These are phyloP conservation scores for Ectobius pallidus DNA, from an alignment of 2,888 invertebrate species.

Conservation along the genomic window DNA sequence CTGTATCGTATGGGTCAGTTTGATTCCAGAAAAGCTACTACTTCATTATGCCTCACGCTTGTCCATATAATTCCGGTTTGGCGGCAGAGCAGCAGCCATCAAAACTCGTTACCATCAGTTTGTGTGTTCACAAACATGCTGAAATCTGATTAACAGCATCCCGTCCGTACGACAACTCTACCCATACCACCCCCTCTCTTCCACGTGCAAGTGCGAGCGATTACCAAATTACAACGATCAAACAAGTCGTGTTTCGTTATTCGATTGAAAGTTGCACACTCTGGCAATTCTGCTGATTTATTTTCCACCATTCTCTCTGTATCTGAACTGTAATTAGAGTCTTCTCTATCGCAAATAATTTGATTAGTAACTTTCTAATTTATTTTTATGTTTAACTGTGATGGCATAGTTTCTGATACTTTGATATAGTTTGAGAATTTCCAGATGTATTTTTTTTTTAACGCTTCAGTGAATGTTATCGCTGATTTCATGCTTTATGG, in stretches of 20 bases:
- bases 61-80: too few species aligned
- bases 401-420: neutral
- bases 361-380: neutral
- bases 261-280: too few species aligned
- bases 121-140: neutral
- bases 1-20: too few species aligned
- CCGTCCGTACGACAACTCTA: neutral
- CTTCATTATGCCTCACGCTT: too few species aligned
- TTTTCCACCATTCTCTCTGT: neutral
- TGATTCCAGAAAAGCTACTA: too few species aligned
- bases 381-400: neutral
- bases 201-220: neutral
- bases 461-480: too few species aligned
- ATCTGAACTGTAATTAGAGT: neutral
- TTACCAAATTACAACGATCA: neutral
- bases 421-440: neutral
- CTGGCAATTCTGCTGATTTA: neutral
- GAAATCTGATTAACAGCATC: neutral
- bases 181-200: neutral
- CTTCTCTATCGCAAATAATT: constrained; percentile 3
- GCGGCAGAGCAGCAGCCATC: neutral
- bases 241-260: neutral
- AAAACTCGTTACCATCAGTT: neutral
- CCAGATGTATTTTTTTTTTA: neutral
- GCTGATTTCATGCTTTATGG: too few species aligned